Percentiles rank a stretch among this genome's conserved stretches.
phyloP scores from a whole-genome alignment of 2,113 vertebrate species.

The Pongo pygmaeus region DNA sequence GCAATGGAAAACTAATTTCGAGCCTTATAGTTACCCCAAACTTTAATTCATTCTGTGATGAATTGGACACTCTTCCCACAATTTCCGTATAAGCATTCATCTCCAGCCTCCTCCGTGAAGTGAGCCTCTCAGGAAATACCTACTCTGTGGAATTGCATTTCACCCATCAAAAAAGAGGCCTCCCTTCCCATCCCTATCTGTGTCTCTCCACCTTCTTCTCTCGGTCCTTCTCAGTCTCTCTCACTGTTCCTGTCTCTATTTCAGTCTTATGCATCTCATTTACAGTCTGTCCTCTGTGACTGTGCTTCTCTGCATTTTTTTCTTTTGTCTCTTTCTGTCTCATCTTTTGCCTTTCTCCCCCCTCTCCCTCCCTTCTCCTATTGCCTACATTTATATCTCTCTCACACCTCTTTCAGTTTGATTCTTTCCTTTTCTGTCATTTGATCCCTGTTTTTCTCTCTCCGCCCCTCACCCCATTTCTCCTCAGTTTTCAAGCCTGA shows the following conservation, averaged over 20 bases:
- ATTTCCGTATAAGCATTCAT: accelerated
- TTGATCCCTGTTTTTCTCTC: conserved; percentile 14
- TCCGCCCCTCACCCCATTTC: background rate
- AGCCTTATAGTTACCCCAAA: background rate
- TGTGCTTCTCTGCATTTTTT: background rate
- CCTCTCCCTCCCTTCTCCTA: accelerated
- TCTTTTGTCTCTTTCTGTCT: background rate
- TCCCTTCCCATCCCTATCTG: background rate
- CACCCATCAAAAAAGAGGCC: background rate
- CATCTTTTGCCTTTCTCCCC: background rate
- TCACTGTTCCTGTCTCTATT: background rate
- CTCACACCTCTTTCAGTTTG: background rate
- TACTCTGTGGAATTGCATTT: background rate
- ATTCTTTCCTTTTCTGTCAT: conserved; percentile 45
- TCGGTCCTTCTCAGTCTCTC: background rate
- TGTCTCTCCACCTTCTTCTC: too few relatives aligned
- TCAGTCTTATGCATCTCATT: background rate
- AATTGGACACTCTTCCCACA: accelerated
- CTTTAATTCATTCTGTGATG: background rate
- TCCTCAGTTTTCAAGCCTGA: background rate
- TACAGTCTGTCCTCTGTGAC: background rate
- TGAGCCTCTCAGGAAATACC: background rate
- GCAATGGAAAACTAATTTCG: background rate
- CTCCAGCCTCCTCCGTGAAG: background rate
- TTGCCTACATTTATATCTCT: background rate